Base-by-base conservation (phyloP, 2,888 invertebrate species). In the Phaedon cochleariae region DNA sequence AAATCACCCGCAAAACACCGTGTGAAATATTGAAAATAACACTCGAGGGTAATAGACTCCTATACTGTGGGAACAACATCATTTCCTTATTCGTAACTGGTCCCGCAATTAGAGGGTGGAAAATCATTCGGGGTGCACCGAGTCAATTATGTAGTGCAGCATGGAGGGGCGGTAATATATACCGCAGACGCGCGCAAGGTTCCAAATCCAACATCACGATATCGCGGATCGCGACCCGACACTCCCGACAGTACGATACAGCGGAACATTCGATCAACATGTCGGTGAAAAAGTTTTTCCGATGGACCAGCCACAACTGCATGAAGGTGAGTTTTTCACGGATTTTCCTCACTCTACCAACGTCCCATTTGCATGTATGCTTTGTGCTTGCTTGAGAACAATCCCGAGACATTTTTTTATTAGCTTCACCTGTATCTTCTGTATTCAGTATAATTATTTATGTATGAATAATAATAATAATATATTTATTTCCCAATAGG, bases 61-160 rank as follows among this genome's bases (percentile, higher is more conserved):
- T 62, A 61, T 64, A 74, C 72, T 74, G 76, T 76, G 77, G 74
- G 76, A 77, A 77, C 72, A 66, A 62, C 70, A 71, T 73, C 72
- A 74, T 72, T 72, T 69, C 69, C 63, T 71, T 68, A 72, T 70
- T 73, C 64, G 68, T 71, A 71, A 71, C 77, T 77, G 76, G 78
- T 78, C 73, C 71, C 65, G 74, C 78, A 76, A 79, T 76, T 78
- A 75, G 77, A 68, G 78, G 79, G 76, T 77, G 77, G 73, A 67
- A 66, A 64, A 65, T 62, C 31, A 52, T 64, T 63, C 59, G 59
- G 68, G 69, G 62, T 54, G 59, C 21, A 68, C 26, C 17, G 57
- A 57, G 29, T 46, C n/a, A 45, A n/a, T 37, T 20, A 57, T n/a
- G n/a, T 20, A 46, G 20, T 20, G 21, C 55, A 45, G 29, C 46